These are phyloP conservation scores for Craseonycteris thonglongyai DNA, from an alignment of 2,113 vertebrate species.

Conservation along the genomic window DNA sequence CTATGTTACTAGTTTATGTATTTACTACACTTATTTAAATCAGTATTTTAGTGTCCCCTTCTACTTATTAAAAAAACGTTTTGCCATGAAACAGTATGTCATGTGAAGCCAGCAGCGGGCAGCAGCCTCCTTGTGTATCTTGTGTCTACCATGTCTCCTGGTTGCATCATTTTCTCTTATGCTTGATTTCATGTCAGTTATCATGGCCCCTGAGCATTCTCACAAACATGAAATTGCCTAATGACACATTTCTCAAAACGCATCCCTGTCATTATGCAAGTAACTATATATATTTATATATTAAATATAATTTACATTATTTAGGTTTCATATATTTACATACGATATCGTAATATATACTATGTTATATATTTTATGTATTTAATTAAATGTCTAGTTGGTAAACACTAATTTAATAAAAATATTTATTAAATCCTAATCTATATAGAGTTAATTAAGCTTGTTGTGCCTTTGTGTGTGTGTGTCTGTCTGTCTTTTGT, in stretches of 20 bases:
- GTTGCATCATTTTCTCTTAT: background rate
- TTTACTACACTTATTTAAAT: background rate
- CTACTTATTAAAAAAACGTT: background rate
- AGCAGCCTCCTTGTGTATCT: background rate
- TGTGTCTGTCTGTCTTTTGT: too few species aligned
- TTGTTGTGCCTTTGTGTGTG: background rate
- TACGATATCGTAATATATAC: background rate
- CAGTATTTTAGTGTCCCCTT: background rate
- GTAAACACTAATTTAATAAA: background rate
- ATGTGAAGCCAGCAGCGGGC: too few species aligned
- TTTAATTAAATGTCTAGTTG: background rate
- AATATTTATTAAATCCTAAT: background rate
- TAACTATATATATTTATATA: background rate
- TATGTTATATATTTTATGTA: background rate
- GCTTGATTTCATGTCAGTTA: background rate
- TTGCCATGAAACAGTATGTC: background rate
- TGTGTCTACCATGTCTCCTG: background rate
- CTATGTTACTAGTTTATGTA: background rate
- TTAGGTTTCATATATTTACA: background rate
- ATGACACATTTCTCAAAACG: background rate
- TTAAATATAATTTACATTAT: background rate
- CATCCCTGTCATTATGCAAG: background rate
- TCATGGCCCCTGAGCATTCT: background rate
- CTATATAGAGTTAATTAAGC: background rate
- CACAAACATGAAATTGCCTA: too few species aligned